phyloP scores from a whole-genome alignment of 1,140 invertebrate species.

The Geopemphigus sp. region DNA sequence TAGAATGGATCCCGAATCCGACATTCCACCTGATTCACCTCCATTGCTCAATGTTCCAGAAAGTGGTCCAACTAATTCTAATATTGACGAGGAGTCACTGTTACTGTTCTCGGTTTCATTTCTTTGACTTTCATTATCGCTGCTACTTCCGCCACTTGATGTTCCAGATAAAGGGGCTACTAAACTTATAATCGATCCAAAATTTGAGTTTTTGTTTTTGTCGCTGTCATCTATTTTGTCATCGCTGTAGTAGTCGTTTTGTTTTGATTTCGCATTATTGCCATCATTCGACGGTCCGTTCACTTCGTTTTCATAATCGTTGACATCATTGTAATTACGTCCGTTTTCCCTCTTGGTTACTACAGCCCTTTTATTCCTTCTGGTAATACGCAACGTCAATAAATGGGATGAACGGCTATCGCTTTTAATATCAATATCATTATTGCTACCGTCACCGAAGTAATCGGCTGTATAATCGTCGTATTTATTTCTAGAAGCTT shows the following conservation, averaged over 20 bases:
- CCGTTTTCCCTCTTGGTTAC: not conserved
- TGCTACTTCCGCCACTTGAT: slow-evolving; percentile 19
- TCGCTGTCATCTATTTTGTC: not conserved
- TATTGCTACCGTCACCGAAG: not conserved
- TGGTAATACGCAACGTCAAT: not conserved
- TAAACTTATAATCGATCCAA: no score
- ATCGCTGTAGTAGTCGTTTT: not conserved
- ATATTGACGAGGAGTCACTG: no score
- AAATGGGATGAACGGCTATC: not conserved
- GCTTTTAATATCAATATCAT: not conserved
- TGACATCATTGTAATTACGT: not conserved
- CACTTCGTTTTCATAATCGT: slow-evolving; percentile 21
- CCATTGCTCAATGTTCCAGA: no score
- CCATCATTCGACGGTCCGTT: not conserved
- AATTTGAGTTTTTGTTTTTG: not conserved
- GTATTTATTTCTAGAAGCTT: not conserved
- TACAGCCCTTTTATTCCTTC: not conserved
- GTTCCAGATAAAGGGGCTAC: slow-evolving; percentile 50
- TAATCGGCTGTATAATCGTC: no score
- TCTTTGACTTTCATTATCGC: not conserved
- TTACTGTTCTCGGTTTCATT: not conserved
- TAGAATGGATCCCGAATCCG: slow-evolving; percentile 51
- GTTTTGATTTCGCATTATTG: not conserved
- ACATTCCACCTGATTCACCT: slow-evolving; percentile 10
- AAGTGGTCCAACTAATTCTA: no score